Evolutionary conservation across 2,797 vertebrate species (phyloP).

Genomic region (Poeciliopsis paucimaculata): DNA sequence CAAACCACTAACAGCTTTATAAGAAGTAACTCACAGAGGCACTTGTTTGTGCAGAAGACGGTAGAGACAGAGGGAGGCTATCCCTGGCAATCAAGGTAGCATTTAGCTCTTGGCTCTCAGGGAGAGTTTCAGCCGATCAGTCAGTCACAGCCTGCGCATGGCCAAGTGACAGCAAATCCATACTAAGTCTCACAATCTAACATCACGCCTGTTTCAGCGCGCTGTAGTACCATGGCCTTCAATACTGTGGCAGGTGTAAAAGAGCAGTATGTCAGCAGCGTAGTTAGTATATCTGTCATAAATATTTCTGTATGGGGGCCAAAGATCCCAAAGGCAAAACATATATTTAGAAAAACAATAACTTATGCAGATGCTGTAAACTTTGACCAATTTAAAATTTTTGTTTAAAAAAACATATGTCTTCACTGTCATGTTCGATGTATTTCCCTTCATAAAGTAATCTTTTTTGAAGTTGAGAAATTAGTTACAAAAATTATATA

Average conservation of each 20-base stretch:
- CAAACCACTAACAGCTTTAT: slow-evolving; percentile 5
- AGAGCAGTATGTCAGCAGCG: slow-evolving; percentile 63
- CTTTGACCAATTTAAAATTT: not conserved
- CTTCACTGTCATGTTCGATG: not conserved
- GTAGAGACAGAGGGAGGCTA: slow-evolving; percentile 7
- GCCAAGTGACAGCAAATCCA: slow-evolving; percentile 86
- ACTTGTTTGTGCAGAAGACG: not conserved
- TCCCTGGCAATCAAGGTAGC: slow-evolving; percentile 71
- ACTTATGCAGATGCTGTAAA: not conserved
- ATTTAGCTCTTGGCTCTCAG: slow-evolving; percentile 85
- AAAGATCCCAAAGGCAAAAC: not conserved
- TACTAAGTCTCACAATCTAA: slow-evolving; percentile 81
- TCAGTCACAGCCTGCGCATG: slow-evolving; percentile 78
- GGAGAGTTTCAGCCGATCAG: slow-evolving; percentile 67
- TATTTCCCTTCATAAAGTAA: not conserved
- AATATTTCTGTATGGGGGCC: not conserved
- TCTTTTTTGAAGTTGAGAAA: not conserved
- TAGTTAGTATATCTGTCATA: slow-evolving; percentile 52
- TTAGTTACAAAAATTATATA: not conserved
- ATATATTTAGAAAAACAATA: not conserved
- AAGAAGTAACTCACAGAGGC: not conserved
- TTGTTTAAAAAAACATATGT: not conserved
- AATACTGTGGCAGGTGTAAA: slow-evolving; percentile 75
- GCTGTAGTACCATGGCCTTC: slow-evolving; percentile 74
- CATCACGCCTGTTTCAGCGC: slow-evolving; percentile 76